phyloP scores from a whole-genome alignment of 2,797 vertebrate species.

The Alcedo quadribrachys region DNA sequence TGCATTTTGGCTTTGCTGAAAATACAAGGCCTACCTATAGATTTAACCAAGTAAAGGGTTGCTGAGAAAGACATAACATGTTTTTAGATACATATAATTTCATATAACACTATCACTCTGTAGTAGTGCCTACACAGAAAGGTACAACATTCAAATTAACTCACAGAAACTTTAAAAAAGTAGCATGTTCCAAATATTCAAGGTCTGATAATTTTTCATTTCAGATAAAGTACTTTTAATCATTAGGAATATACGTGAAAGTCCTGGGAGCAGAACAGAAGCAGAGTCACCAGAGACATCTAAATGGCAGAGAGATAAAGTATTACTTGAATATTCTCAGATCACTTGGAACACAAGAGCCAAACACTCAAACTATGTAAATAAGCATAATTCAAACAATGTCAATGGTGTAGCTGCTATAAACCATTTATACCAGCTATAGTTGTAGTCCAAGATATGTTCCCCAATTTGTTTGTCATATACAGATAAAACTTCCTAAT shows the following conservation, averaged over 20 bases:
- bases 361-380: constrained; percentile 2
- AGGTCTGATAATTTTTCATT: not conserved
- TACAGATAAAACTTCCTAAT: constrained; percentile 20
- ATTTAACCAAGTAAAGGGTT: not conserved
- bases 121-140: not conserved
- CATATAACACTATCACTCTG: not conserved
- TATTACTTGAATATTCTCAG: not conserved
- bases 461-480: constrained; percentile 36
- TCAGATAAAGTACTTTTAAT: not conserved
- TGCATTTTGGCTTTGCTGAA: not conserved
- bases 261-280: not conserved
- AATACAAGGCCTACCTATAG: not conserved
- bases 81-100: not conserved
- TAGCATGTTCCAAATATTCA: not conserved
- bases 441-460: not conserved
- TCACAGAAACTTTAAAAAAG: not conserved
- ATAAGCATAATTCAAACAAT: constrained; percentile 35
- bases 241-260: not conserved
- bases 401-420: not conserved
- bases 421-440: not conserved
- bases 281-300: not conserved
- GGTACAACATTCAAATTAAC: not conserved
- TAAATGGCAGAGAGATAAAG: constrained; percentile 8
- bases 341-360: constrained; percentile 1
- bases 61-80: not conserved